phyloP scores from a whole-genome alignment of 2,797 vertebrate genomes.

The Malurus splendens region DNA sequence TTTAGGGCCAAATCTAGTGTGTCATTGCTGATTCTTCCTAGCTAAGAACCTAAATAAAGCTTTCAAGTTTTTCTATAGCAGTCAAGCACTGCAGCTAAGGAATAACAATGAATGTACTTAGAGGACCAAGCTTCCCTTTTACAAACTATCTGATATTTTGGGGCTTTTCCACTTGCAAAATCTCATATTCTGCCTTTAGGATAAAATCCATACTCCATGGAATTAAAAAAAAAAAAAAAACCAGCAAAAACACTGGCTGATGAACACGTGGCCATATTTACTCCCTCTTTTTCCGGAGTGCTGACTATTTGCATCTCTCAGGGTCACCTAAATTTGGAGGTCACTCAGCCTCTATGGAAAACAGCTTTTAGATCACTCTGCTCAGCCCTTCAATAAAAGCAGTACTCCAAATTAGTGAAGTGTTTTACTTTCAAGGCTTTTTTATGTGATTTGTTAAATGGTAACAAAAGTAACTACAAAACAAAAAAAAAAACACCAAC shows the following conservation, averaged over 20 bases:
- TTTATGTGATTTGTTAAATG: neutral
- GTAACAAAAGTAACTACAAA: neutral
- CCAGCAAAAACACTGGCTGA: neutral
- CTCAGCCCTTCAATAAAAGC: neutral
- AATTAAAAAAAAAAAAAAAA: neutral
- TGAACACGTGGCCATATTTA: accelerated
- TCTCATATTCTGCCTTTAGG: neutral
- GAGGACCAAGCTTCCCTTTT: neutral
- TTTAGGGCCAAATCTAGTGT: neutral
- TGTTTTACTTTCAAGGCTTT: neutral
- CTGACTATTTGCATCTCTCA: neutral
- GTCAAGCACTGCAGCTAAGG: neutral
- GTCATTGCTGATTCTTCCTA: neutral
- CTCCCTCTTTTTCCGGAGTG: neutral
- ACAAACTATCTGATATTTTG: neutral
- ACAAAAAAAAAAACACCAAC: neutral
- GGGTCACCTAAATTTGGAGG: neutral
- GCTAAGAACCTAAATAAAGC: neutral
- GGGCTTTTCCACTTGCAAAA: neutral
- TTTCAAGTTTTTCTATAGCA: neutral
- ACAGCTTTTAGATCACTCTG: neutral
- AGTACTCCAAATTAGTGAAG: neutral
- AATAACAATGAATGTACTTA: neutral
- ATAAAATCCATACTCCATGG: neutral
- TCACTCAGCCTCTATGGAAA: neutral